These are phyloP conservation scores for Perithous albicinctus DNA, from an alignment of 2,888 invertebrate species.

Conservation along the genomic window DNA sequence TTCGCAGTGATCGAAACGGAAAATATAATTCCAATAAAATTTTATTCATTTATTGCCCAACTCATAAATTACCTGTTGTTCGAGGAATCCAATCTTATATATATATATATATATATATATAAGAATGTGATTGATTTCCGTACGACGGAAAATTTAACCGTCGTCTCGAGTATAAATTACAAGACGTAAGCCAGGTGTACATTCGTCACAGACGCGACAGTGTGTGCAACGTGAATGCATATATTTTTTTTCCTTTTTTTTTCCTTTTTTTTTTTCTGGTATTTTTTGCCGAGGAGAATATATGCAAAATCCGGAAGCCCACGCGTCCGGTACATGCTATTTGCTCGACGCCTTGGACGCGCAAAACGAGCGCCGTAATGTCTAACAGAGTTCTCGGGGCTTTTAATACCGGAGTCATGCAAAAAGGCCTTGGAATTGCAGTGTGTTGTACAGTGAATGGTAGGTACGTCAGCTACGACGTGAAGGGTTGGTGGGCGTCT, in stretches of 20 bases:
- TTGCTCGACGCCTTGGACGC: slow-evolving; percentile 51
- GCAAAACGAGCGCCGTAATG: slow-evolving; percentile 43
- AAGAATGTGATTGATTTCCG: background rate
- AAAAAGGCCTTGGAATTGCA: slow-evolving; percentile 41
- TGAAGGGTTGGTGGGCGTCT: slow-evolving; percentile 3
- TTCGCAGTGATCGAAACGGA: too few relatives aligned
- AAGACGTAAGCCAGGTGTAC: background rate
- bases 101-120: too few relatives aligned
- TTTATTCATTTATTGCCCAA: too few relatives aligned
- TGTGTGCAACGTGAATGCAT: background rate
- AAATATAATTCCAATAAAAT: too few relatives aligned
- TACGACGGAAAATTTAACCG: too few relatives aligned
- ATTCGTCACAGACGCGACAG: background rate
- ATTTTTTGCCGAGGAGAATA: background rate
- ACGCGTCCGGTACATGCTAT: slow-evolving; percentile 59
- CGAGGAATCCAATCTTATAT: too few relatives aligned
- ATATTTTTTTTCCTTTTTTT: too few relatives aligned
- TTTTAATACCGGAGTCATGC: slow-evolving; percentile 31
- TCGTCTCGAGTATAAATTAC: background rate
- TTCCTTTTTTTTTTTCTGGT: background rate
- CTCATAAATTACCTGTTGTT: too few relatives aligned
- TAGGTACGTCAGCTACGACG: background rate
- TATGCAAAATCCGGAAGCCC: slow-evolving; percentile 36
- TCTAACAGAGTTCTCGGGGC: slow-evolving; percentile 46
- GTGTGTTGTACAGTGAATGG: too few relatives aligned